phyloP scores from a whole-genome alignment of 2,888 invertebrate species.

The Timandra comae region DNA sequence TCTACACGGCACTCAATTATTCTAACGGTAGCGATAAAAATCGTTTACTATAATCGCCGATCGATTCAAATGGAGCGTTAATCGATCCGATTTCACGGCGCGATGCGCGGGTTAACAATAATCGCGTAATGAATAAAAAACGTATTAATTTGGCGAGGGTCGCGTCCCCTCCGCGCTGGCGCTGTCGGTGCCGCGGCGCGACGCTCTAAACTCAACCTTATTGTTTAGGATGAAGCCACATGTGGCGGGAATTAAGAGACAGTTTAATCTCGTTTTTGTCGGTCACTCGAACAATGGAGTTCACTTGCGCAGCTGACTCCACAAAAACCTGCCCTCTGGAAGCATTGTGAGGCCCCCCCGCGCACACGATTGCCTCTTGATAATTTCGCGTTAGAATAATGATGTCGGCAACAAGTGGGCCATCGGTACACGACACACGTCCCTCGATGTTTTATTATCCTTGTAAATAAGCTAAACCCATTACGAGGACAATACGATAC shows the following conservation, averaged over 20 bases:
- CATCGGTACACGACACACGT: constrained; percentile 18
- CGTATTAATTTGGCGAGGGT: constrained; percentile 35
- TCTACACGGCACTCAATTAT: constrained; percentile 26
- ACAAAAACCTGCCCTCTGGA: constrained; percentile 43
- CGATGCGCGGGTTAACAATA: constrained; percentile 50
- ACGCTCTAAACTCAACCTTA: constrained; percentile 22
- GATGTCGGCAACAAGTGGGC: constrained; percentile 21
- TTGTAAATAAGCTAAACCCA: constrained; percentile 14
- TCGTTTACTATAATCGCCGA: constrained; percentile 43
- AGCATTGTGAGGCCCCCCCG: constrained; percentile 21
- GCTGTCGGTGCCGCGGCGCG: constrained; percentile 28
- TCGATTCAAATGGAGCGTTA: constrained; percentile 45
- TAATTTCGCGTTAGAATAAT: constrained; percentile 15
- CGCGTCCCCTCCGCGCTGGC: too few species aligned
- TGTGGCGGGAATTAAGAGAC: constrained; percentile 29
- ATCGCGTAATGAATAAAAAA: constrained; percentile 64
- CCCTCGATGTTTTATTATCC: constrained; percentile 15
- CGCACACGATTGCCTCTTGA: constrained; percentile 5
- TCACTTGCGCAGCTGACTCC: constrained; percentile 69
- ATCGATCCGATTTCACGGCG: constrained; percentile 63
- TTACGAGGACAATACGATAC: constrained; percentile 1
- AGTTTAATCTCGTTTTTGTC: constrained; percentile 51
- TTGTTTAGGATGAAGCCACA: constrained; percentile 20
- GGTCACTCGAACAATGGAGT: constrained; percentile 41
- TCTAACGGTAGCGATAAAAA: constrained; percentile 40